Base-by-base conservation (phyloP, 2,888 invertebrate genomes). In the Frankliniella fusca region DNA sequence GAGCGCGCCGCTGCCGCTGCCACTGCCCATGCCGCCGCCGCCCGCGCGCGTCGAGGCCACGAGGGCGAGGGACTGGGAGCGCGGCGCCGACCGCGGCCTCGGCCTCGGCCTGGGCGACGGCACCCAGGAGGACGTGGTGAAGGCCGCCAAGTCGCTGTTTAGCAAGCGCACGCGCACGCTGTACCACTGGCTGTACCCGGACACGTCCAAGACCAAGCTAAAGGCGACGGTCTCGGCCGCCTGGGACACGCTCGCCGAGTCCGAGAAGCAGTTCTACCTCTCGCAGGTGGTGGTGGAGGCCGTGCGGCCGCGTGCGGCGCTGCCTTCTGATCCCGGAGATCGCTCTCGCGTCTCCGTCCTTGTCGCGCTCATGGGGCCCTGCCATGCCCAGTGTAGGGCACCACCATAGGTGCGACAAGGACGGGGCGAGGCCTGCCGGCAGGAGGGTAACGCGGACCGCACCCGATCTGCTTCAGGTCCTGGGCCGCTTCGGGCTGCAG, bases 181-280 rank as follows among this genome's bases (percentile, higher is more conserved):
- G 80, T 89, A 88, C 83, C 89, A 89, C 83, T 89, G 89, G 89
- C 87, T 89, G 86, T 88, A 88, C 84, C 89, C 89, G 0, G 85
- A 87, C 54, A 87, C 88, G 1, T 87, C 89, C 0, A 89, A 88
- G 84, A 86, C 86, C 48, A 88, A 88, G 83, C 85, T 89, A 49
- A 89, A 89, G 85, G 85, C 87, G 2, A 87, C 87, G 0, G 88
- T 89, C 3, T 85, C 87, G 1, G 85, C 86, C 50, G 87, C 88
- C 1, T 89, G 89, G 89, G 88, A 89, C 18, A 87, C 87, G 5
- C 85, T 89, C 76, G 86, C 87, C 0, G 84, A 85, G 11, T 85
- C 87, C 80, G 89, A 89, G 84, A 89, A 89, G 84, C 87, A 88
- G 84, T 88, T 89, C 85, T 89, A 89, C 84, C 87, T 89, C 81